Evolutionary conservation across 2,888 invertebrate species (phyloP).

Genomic region (Pristionchus entomophagus): DNA sequence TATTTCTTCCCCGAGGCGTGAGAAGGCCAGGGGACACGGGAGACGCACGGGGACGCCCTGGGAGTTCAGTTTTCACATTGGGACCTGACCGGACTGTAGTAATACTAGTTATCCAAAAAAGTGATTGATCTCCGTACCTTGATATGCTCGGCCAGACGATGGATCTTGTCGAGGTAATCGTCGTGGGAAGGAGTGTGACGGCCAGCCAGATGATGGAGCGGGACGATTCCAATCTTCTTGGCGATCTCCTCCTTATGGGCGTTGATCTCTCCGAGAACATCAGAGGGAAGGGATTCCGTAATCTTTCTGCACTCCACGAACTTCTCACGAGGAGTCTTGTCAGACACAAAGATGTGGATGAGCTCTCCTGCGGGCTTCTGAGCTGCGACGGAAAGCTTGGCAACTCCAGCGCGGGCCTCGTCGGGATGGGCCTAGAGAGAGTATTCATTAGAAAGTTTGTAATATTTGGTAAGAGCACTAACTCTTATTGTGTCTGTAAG

Average conservation of each 20-base stretch:
- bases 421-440: not conserved
- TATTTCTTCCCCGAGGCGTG: no score
- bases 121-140: not conserved
- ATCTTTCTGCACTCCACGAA: not conserved
- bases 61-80: no score
- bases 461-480: no score
- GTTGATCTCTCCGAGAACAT: conserved; percentile 29
- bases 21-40: no score
- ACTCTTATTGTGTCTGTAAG: no score
- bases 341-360: conserved; percentile 19
- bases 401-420: not conserved
- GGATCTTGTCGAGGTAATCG: conserved; percentile 4
- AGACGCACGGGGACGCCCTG: no score
- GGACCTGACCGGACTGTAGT: no score
- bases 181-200: not conserved
- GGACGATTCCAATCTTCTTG: not conserved
- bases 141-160: conserved; percentile 7
- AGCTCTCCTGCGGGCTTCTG: conserved; percentile 25
- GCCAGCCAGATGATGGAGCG: not conserved
- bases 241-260: conserved; percentile 29
- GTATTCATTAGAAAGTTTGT: not conserved
- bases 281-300: not conserved
- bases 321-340: conserved; percentile 4
- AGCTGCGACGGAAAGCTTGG: conserved; percentile 11
- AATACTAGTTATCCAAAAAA: not conserved